Base-by-base conservation (phyloP, 2,888 invertebrate species). In the Meiosimyza platycephala region DNA sequence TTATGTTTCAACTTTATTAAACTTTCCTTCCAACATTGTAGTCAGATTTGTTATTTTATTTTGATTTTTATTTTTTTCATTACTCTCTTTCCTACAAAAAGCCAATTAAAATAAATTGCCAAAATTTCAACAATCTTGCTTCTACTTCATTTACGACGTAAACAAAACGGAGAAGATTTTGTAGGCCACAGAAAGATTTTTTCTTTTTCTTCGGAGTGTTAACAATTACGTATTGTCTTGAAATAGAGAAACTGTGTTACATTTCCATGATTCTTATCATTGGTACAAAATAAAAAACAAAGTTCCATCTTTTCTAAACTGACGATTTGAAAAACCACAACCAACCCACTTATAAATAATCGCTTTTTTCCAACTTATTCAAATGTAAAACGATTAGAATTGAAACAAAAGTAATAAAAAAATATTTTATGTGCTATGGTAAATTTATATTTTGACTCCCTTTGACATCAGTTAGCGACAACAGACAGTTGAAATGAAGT, bases 61-160 rank as follows among this genome's bases (percentile, higher is more conserved):
- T 52, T 28, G 33, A 6, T 54, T 40, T 28, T 54, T 40, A 33
- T 28, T 13, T 7, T 16, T 28, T 15, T 13, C 18, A 33, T 57
- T 57, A 18, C 22, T 6, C 15, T n/a, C 15, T 40, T 22, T 60
- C 60, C 4, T 15, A 22, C 16, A 15, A 50, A 51, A 28, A 70
- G 74, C 76, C 76, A 76, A 76, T 76, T 76, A 75, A 73, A 76
- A 76, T 76, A 75, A 76, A 76, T 76, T 73, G 68, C 71, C 73
- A 70, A 59, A 69, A 68, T 72, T 73, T 74, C 80, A 79, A 82
- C 85, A 84, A 84, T 84, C 84, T 84, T 85, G 85, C 84, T 84
- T 85, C 85, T 84, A 81, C 80, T 84, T 85, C 85, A 84, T 84
- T 84, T 83, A 84, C 83, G 85, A 80, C 80, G 74, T 79, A 79